Base-by-base conservation (phyloP, 2,797 vertebrate genomes). In the Hippoglossus hippoglossus region DNA sequence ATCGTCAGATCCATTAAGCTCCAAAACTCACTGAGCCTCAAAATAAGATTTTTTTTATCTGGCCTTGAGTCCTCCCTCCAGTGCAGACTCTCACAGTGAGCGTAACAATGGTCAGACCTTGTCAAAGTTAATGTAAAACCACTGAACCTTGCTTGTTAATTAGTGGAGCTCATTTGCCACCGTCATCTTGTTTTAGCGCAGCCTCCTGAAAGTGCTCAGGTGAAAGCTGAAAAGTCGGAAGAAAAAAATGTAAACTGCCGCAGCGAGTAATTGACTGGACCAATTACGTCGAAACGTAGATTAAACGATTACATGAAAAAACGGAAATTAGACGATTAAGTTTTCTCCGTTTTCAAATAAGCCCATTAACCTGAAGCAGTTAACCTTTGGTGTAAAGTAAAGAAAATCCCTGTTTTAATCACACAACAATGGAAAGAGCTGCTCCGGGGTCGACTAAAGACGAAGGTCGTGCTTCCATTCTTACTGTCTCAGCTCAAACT, bases 331-430 rank as follows among this genome's bases (percentile, higher is more conserved):
- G 36, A 39, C 55, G 36, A 71, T 77, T 71, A 66, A 0, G 51
- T 75, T 67, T 70, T 60, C 11, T 61, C 13, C 44, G 4, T 64
- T 73, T 73, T 60, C 22, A 75, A 63, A 55, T 47, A 53, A 68
- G 66, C 44, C 39, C 16, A 54, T 63, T 79, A 71, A 79, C 71
- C 56, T 69, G 51, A 68, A 69, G 71, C 41, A 25, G 59, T 78
- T 82, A 74, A 71, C 81, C 58, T 72, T 53, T 59, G n/a, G 36
- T 24, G 21, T 46, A 19, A 65, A 31, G 22, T 50, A 5, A 50
- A 60, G 34, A 72, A 50, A 21, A 31, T 31, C 56, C 22, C 26
- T 13, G 21, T 31, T 57, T 46, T 25, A 56, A 71, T 65, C 41
- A 50, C 60, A 54, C 57, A 34, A 5, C n/a, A 67, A 31, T 62